These are phyloP conservation scores for Melipona beecheii DNA, from an alignment of 2,888 invertebrate species.

Conservation along the genomic window DNA sequence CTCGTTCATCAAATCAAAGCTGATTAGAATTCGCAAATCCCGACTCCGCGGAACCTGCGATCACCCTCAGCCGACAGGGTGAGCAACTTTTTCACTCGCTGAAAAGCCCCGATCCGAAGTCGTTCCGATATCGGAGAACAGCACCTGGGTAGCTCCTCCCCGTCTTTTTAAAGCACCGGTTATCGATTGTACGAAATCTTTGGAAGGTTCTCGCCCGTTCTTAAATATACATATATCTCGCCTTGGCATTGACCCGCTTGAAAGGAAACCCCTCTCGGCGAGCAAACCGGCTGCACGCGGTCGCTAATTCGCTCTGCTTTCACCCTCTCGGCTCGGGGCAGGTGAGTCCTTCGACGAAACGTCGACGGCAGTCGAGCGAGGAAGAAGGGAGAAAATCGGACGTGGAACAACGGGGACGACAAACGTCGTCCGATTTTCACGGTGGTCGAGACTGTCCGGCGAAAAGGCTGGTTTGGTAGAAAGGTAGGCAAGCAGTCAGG, in stretches of 20 bases:
- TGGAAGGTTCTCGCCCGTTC: not conserved
- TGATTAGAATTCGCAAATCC: too few relatives aligned
- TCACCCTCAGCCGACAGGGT: too few relatives aligned
- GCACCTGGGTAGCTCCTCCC: not conserved
- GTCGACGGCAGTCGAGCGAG: not conserved
- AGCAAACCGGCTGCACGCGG: not conserved
- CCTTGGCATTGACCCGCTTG: constrained; percentile 36
- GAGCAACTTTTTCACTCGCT: too few relatives aligned
- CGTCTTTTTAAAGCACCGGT: not conserved
- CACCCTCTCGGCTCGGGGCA: too few relatives aligned
- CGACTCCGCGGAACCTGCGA: too few relatives aligned
- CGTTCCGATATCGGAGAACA: too few relatives aligned
- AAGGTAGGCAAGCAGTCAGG: constrained; percentile 3
- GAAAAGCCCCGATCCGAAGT: too few relatives aligned
- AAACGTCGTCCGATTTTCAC: too few relatives aligned
- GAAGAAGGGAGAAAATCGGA: constrained; percentile 19
- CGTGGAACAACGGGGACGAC: constrained; percentile 26
- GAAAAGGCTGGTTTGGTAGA: constrained; percentile 56
- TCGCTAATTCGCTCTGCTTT: not conserved
- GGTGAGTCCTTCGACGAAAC: not conserved
- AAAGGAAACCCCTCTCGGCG: not conserved
- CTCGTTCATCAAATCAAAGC: too few relatives aligned
- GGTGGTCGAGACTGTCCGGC: constrained; percentile 64
- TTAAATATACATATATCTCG: constrained; percentile 29
- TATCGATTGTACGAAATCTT: constrained; percentile 37